Evolutionary conservation across 2,888 invertebrate species (phyloP), one percentile per base, ranked within the genome.

Genomic region (Parelbella ahira): DNA sequence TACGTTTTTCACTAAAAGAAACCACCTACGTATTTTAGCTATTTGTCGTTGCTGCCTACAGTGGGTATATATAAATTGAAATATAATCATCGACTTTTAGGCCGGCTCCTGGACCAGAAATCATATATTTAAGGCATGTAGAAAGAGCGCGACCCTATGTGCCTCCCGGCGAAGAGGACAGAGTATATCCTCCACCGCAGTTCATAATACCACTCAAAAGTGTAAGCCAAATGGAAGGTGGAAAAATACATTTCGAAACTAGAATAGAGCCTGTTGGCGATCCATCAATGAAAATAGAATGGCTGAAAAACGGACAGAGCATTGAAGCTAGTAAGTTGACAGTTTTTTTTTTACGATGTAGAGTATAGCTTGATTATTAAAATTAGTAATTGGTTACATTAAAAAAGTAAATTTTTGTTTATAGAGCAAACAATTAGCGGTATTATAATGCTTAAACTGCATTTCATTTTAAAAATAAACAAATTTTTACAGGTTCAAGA

Each of bases 181-280:
- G 93, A 56, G 90, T 94, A 52, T 96, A 96, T 86, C 96, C 96
- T 68, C 95, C 96, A 56, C 97, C 97, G 49, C 93, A 94, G 80
- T 97, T 97, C 83, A 95, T 96, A 68, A 93, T 96, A 80, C 96
- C 96, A 59, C 88, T 97, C 57, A 91, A 91, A 63, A 94, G 96
- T 84, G 89, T 93, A 52, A 89, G 93, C 58, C 93, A 95, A 74
- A 90, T 92, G 68, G 98, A 98, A 87, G 96, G 97, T 78, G 96
- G 96, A 68, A 93, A 95, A 71, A 93, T 97, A 66, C 97, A 98
- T 89, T 97, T 99, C 89, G 98, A 99, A 89, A 98, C 97, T 72
- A 94, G 97, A 81, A 95, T 98, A 83, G 95, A 96, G 84, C 98
- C 98, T 57, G 95, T 97, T 67, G 97, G 97, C 56, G 98, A 99